These are phyloP conservation scores for Odontamblyopus rebecca DNA, from an alignment of 2,797 vertebrate species.

Conservation along the genomic window DNA sequence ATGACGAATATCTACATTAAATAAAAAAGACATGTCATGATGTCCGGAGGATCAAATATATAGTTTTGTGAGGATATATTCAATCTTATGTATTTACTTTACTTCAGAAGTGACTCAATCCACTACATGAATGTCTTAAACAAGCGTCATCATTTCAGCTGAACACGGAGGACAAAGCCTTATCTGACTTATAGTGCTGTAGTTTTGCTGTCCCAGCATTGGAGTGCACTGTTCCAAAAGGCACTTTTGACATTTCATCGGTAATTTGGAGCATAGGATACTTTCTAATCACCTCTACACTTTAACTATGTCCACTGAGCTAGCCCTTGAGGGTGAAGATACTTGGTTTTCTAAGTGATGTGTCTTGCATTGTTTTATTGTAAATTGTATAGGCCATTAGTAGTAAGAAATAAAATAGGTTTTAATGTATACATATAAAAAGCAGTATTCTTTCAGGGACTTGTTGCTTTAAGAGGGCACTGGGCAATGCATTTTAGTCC, in stretches of 20 bases:
- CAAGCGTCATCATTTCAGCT: slow-evolving; percentile 56
- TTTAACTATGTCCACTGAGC: slow-evolving; percentile 15
- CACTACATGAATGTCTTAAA: slow-evolving; percentile 64
- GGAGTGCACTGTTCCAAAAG: slow-evolving; percentile 17
- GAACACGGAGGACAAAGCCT: slow-evolving; percentile 68
- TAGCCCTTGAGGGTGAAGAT: slow-evolving; percentile 9
- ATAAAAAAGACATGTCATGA: neutral
- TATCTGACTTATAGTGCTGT: slow-evolving; percentile 62
- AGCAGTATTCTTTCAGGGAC: slow-evolving; percentile 10
- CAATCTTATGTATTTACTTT: slow-evolving; percentile 24
- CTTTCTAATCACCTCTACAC: neutral
- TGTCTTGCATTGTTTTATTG: slow-evolving; percentile 8
- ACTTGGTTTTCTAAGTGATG: slow-evolving; percentile 12
- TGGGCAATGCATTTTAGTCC: neutral
- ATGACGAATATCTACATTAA: neutral
- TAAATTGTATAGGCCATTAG: slow-evolving; percentile 14
- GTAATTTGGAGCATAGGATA: neutral
- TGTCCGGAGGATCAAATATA: slow-evolving; percentile 19
- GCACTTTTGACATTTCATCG: slow-evolving; percentile 15
- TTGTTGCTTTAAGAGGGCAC: neutral
- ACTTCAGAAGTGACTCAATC: slow-evolving; percentile 30
- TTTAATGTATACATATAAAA: slow-evolving; percentile 12
- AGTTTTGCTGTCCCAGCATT: slow-evolving; percentile 28
- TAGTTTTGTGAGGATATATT: slow-evolving; percentile 15
- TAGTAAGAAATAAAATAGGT: slow-evolving; percentile 10